These are phyloP conservation scores for Anguilla pacifica DNA, from an alignment of 2,797 vertebrate species.

Conservation along the genomic window DNA sequence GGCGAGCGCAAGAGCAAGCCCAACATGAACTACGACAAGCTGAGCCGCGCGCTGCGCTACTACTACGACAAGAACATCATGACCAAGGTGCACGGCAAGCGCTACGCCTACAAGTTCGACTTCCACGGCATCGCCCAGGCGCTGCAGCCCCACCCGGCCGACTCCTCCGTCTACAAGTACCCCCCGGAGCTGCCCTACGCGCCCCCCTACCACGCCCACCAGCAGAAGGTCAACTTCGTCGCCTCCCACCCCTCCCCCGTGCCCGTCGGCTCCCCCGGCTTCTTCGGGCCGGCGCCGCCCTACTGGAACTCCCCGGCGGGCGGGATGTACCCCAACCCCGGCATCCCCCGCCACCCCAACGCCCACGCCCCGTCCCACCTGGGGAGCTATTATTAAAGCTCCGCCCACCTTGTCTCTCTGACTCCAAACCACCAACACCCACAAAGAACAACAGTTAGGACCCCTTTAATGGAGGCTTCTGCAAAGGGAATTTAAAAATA, in stretches of 20 bases:
- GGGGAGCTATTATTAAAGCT: conserved; percentile 92
- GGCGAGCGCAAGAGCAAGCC: conserved; percentile 97
- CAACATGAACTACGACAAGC: conserved; percentile 99
- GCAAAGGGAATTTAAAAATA: conserved; percentile 61
- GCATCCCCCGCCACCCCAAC: conserved; percentile 90
- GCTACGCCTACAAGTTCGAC: conserved; percentile 99
- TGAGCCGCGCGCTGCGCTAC: conserved; percentile 96
- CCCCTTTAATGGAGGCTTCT: conserved; percentile 39
- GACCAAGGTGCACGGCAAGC: conserved; percentile 94
- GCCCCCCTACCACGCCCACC: conserved; percentile 92
- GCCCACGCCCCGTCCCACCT: conserved; percentile 93
- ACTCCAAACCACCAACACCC: conserved; percentile 50
- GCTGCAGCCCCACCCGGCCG: conserved; percentile 92
- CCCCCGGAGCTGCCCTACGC: conserved; percentile 92
- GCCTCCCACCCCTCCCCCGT: conserved; percentile 91
- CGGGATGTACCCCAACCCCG: conserved; percentile 91
- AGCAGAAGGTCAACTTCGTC: conserved; percentile 98
- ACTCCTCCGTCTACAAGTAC: conserved; percentile 95
- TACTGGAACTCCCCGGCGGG: conserved; percentile 96
- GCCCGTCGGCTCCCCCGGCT: conserved; percentile 94
- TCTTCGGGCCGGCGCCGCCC: conserved; percentile 90
- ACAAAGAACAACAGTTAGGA: conserved; percentile 27
- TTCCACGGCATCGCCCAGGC: conserved; percentile 98
- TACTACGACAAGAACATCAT: conserved; percentile 99
- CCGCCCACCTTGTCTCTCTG: conserved; percentile 39